Evolutionary conservation across 2,888 invertebrate species (phyloP).

Genomic region (Nomada fabriciana): DNA sequence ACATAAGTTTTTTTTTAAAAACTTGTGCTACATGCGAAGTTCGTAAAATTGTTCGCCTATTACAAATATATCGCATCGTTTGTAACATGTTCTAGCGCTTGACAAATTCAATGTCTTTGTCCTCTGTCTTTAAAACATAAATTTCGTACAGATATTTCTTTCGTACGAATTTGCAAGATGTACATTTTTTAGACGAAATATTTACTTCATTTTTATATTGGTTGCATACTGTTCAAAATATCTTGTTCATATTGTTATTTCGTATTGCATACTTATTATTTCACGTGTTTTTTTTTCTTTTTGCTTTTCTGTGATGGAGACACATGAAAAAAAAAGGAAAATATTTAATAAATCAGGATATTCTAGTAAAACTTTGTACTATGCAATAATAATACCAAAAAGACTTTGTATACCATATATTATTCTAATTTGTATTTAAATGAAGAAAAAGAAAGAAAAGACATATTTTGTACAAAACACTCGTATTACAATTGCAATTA

Average conservation of each 20-base stretch:
- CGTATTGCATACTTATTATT: conserved; percentile 21
- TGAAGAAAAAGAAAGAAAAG: conserved; percentile 26
- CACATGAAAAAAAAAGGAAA: background rate
- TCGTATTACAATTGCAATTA: conserved; percentile 42
- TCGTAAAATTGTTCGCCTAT: conserved; percentile 37
- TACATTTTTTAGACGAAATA: conserved; percentile 38
- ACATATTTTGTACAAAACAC: conserved; percentile 55
- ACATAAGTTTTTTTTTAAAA: conserved; percentile 16
- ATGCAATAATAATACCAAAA: conserved; percentile 51
- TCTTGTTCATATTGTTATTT: conserved; percentile 30
- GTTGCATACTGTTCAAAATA: conserved; percentile 26
- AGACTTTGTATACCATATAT: conserved; percentile 50
- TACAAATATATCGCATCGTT: conserved; percentile 38
- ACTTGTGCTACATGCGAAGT: conserved; percentile 32
- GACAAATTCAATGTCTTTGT: conserved; percentile 16
- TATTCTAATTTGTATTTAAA: conserved; percentile 55
- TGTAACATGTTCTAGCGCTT: conserved; percentile 28
- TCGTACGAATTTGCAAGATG: conserved; percentile 41
- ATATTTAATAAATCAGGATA: conserved; percentile 29
- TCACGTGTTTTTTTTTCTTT: conserved; percentile 16
- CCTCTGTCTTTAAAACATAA: conserved; percentile 7
- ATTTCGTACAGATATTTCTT: conserved; percentile 23
- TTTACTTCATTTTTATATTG: conserved; percentile 25
- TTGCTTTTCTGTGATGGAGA: conserved; percentile 24
- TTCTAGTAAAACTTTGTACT: conserved; percentile 38